Conservation (phyloP, 2,113 vertebrate genomes). For the Rallus limicola region DNA sequence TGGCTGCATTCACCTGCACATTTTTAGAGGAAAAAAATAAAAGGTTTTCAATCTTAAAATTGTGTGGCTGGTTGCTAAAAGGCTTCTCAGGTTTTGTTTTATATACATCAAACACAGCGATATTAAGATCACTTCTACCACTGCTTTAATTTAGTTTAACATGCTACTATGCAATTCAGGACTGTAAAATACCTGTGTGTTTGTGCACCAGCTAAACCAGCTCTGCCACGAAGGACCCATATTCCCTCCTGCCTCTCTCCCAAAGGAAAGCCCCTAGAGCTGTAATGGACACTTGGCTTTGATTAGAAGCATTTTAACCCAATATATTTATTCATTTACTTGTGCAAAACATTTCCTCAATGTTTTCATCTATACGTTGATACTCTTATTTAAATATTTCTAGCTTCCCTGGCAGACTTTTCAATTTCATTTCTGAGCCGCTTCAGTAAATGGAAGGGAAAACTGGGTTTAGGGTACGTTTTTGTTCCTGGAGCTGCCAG, state of each 20-base stretch:
- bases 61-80: background rate
- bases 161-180: background rate
- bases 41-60: background rate
- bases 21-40: background rate
- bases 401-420: rapidly evolving
- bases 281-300: background rate
- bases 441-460: background rate
- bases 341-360: background rate
- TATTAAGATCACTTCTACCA: background rate
- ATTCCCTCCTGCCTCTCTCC: background rate
- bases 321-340: background rate
- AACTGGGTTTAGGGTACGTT: background rate
- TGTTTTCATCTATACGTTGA: background rate
- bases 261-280: background rate
- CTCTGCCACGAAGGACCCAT: rapidly evolving
- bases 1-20: rapidly evolving
- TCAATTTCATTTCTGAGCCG: background rate
- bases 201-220: background rate
- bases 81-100: background rate
- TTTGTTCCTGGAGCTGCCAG: background rate
- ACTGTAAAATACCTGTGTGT: background rate
- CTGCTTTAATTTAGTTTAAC: background rate
- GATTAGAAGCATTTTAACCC: background rate
- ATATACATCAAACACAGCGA: rapidly evolving
- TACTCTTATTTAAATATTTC: background rate